A percentile compares a stretch with the other conserved stretches of the same genome.
Evolutionary conservation across 2,113 vertebrate species (phyloP).

Genomic region (Poeciliopsis prolifica): DNA sequence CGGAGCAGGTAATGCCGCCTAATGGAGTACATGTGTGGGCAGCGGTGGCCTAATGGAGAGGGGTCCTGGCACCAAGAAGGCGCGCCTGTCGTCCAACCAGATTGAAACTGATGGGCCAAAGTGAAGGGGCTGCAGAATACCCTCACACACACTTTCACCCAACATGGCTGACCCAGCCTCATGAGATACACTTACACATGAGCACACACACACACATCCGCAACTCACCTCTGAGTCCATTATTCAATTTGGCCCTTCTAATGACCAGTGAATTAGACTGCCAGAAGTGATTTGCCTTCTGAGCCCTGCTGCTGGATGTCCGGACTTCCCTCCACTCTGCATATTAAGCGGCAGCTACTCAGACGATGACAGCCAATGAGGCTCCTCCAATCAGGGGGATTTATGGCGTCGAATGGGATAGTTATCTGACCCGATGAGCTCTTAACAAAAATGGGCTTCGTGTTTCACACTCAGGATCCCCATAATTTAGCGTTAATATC

Average conservation of each 20-base stretch:
- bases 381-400: constrained; percentile 36
- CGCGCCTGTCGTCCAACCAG: constrained; percentile 72
- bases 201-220: constrained; percentile 6
- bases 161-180: constrained; percentile 40
- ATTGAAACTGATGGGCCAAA: constrained; percentile 81
- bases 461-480: neutral
- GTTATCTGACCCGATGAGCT: constrained; percentile 2
- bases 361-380: constrained; percentile 39
- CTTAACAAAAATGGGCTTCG: constrained; percentile 3
- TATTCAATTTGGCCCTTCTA: constrained; percentile 82
- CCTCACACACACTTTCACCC: constrained; percentile 38
- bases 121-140: constrained; percentile 52
- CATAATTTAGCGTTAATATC: neutral
- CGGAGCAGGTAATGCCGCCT: constrained; percentile 67
- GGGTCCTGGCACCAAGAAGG: constrained; percentile 58
- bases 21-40: constrained; percentile 75
- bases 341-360: constrained; percentile 57
- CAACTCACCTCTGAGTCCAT: constrained; percentile 64
- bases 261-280: constrained; percentile 81
- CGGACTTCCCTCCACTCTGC: constrained; percentile 51
- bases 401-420: constrained; percentile 5
- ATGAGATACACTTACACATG: constrained; percentile 39
- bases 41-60: constrained; percentile 70
- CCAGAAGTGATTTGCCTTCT: constrained; percentile 77
- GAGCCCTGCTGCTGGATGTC: constrained; percentile 57